Evolutionary conservation across 92 coral and sea anemone species (phyloP), one percentile per base, ranked within the genome.

Genomic region (Virgularia gustaviana): DNA sequence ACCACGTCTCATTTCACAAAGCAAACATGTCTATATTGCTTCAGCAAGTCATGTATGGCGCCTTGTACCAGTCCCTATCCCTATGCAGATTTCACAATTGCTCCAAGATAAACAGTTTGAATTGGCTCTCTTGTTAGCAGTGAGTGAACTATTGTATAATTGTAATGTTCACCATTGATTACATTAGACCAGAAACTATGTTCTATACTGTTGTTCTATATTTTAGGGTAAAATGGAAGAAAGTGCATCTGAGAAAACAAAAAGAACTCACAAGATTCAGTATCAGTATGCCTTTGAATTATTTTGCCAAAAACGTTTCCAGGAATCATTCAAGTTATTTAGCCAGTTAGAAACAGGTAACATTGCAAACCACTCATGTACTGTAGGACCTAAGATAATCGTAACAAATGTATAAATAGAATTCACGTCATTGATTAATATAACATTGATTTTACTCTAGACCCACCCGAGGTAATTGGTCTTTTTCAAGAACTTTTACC

Each of bases 251-350:
- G 98, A 92, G 63, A 92, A 84, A 67, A 71, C 81, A n/a, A 77
- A 86, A 43, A 80, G 98, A 12, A 84, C 70, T 41, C 96, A 92
- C 56, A 82, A 80, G 25, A 92, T 92, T 10, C 96, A 92, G 88
- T 89, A 92, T 71, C 83, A 84, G 47, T 92, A 81, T 82, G 98
- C 98, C 5, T 92, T 92, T 82, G 98, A 92, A 19, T 71, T 92
- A 54, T 92, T 92, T 58, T 89, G 98, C 65, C 98, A 92, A 76
- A 92, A 89, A 81, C 78, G 96, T 68, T 92, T 92, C 87, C 90
- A 92, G 54, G 98, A 92, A 47, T 92, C 98, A 6, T 79, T 92
- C 35, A 96, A 89, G 65, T 73, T 90, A 36, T 92, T 92, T 85
- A 94, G 91, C 9, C 87, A 88, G 56, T 70, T 92, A 29, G 90